Conservation (phyloP, 2,888 invertebrate genomes). For the Platycheirus albimanus region DNA sequence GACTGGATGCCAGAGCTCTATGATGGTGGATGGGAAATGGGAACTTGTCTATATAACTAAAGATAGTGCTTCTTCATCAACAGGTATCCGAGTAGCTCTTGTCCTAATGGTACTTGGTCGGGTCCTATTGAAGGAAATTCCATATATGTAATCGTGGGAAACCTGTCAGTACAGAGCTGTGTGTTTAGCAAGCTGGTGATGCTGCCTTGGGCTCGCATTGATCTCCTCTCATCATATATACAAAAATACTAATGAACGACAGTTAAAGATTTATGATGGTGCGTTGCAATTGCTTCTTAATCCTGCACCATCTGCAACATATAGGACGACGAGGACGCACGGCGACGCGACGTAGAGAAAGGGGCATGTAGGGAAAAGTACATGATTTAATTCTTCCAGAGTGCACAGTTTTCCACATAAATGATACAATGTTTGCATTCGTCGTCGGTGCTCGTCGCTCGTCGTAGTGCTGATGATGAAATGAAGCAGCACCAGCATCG, state of each 20-base stretch:
- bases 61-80: background rate
- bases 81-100: slow-evolving; percentile 38
- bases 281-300: slow-evolving; percentile 59
- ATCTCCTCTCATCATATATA: slow-evolving; percentile 64
- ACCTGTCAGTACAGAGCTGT: background rate
- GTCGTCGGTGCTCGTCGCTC: background rate
- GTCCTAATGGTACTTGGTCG: slow-evolving; percentile 50
- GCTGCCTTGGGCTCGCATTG: slow-evolving; percentile 17
- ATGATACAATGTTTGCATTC: slow-evolving; percentile 47
- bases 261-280: slow-evolving; percentile 67
- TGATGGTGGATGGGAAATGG: background rate
- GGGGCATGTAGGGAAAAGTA: slow-evolving; percentile 13
- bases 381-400: slow-evolving; percentile 41
- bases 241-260: slow-evolving; percentile 71
- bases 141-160: slow-evolving; percentile 63
- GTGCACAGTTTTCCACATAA: slow-evolving; percentile 33
- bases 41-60: slow-evolving; percentile 21
- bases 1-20: no score
- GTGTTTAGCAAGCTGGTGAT: background rate
- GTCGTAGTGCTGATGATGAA: slow-evolving; percentile 6
- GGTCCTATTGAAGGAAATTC: slow-evolving; percentile 48
- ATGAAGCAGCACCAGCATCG: slow-evolving; percentile 22
- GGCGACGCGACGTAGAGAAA: no score
- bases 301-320: slow-evolving; percentile 43
- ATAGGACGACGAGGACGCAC: no score